Evolutionary conservation across 2,888 invertebrate species (phyloP).

Genomic region (Ophraella communa): DNA sequence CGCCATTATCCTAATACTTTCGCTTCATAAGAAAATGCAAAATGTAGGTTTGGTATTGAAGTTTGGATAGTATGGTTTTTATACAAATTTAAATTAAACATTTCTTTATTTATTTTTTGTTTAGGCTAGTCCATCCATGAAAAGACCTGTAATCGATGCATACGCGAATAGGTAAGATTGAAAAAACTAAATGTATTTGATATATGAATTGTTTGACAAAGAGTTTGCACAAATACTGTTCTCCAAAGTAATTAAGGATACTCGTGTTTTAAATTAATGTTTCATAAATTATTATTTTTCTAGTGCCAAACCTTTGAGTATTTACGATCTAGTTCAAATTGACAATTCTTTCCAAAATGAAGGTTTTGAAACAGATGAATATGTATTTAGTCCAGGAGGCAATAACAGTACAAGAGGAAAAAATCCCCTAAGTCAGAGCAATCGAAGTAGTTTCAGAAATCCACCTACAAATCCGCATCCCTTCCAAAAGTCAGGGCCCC

Average conservation of each 20-base stretch:
- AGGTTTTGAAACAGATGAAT: conserved; percentile 26
- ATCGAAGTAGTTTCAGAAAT: conserved; percentile 11
- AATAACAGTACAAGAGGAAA: neutral
- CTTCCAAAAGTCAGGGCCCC: neutral
- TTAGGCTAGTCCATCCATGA: conserved; percentile 18
- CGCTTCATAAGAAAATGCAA: conserved; percentile 9
- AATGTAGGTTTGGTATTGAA: conserved; percentile 17
- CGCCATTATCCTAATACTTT: conserved; percentile 20
- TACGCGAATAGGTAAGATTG: conserved; percentile 24
- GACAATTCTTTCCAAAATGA: conserved; percentile 27
- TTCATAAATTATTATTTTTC: neutral
- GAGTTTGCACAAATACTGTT: too few species aligned
- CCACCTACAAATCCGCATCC: neutral
- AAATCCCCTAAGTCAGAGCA: conserved; percentile 30
- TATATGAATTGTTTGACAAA: too few species aligned
- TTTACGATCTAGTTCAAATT: conserved; percentile 34
- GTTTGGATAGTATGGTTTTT: neutral
- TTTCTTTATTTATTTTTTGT: conserved; percentile 6
- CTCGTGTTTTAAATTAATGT: too few species aligned
- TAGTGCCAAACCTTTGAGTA: conserved; percentile 23
- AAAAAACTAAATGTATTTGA: too few species aligned
- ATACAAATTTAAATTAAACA: neutral
- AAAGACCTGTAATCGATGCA: conserved; percentile 27
- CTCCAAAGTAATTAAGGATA: too few species aligned
- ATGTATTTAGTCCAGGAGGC: conserved; percentile 12